Evolutionary conservation across 1,140 invertebrate genomes (phyloP).

Genomic region (Drosophila obscura): DNA sequence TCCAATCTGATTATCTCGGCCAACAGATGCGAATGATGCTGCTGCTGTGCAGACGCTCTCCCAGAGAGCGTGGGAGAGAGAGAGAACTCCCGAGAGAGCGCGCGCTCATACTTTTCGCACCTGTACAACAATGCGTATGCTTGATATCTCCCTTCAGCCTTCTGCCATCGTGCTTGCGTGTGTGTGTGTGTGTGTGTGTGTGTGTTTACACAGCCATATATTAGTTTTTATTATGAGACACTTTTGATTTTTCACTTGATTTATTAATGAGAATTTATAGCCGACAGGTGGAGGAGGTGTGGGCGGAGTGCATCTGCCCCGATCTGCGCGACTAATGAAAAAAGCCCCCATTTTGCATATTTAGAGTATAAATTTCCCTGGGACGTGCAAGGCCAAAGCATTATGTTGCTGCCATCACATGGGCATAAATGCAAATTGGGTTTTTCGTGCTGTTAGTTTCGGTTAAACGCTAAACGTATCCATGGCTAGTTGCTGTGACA

Average conservation of each 20-base stretch:
- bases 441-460: too few species aligned
- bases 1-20: conserved; percentile 48
- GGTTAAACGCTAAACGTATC: too few species aligned
- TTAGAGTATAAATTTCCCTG: conserved; percentile 48
- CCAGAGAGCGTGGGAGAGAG: neutral
- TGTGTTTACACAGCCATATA: conserved; percentile 62
- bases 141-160: conserved; percentile 39
- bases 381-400: conserved; percentile 22
- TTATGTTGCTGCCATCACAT: conserved; percentile 31
- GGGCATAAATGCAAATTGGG: conserved; percentile 1
- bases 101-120: conserved; percentile 45
- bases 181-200: conserved; percentile 1
- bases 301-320: conserved; percentile 23
- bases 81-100: neutral
- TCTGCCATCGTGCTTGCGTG: neutral
- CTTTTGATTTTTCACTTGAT: conserved; percentile 73
- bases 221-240: conserved; percentile 67
- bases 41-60: conserved; percentile 27
- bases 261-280: conserved; percentile 71
- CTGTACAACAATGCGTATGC: conserved; percentile 73
- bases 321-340: conserved; percentile 38
- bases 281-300: conserved; percentile 36
- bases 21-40: conserved; percentile 8
- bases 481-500: too few species aligned
- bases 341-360: conserved; percentile 42